phyloP scores from a whole-genome alignment of 1,140 invertebrate species.

The Dufourea novaeangliae region DNA sequence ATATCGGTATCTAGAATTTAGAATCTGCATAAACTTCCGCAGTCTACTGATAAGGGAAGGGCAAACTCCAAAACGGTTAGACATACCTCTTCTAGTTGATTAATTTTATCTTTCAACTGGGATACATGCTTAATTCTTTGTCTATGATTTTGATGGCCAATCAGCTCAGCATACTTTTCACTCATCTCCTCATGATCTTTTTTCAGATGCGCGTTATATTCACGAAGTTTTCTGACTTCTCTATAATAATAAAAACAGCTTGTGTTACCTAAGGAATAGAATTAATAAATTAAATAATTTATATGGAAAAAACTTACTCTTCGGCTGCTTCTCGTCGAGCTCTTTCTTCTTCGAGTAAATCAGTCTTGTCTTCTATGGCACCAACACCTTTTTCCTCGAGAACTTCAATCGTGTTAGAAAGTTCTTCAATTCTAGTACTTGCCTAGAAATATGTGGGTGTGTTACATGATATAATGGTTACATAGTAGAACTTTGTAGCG shows the following conservation, averaged over 20 bases:
- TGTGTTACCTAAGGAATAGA: neutral
- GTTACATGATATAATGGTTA: too few species aligned
- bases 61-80: too few species aligned
- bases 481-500: too few species aligned
- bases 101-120: conserved; percentile 85
- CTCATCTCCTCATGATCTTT: conserved; percentile 82
- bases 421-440: conserved; percentile 57
- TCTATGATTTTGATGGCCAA: conserved; percentile 87
- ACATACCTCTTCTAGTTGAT: conserved; percentile 80
- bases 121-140: conserved; percentile 86
- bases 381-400: conserved; percentile 58
- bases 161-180: conserved; percentile 83
- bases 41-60: too few species aligned
- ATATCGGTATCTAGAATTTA: too few species aligned
- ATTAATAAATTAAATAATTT: conserved; percentile 1
- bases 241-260: conserved; percentile 57
- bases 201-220: conserved; percentile 68
- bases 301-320: conserved; percentile 53
- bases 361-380: conserved; percentile 57
- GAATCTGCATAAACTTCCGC: too few species aligned
- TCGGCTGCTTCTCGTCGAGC: conserved; percentile 60
- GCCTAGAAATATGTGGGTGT: conserved; percentile 69
- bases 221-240: conserved; percentile 61
- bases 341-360: conserved; percentile 67
- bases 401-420: conserved; percentile 59